A percentile compares a stretch with the other conserved stretches of the same genome.
Conservation (phyloP, 2,797 vertebrate species). For the Silurus lanzhouensis region DNA sequence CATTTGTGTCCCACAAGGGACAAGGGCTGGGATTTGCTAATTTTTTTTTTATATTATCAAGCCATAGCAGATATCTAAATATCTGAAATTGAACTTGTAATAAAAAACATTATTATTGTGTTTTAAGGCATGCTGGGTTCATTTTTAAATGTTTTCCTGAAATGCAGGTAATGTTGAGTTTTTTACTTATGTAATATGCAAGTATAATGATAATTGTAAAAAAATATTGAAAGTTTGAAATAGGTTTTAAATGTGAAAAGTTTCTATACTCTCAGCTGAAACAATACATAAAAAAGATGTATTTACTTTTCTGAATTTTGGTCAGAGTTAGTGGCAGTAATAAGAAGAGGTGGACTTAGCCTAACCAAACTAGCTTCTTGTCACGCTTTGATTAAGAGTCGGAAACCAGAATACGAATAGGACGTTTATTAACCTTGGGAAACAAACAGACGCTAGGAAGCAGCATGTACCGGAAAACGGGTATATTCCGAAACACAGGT, state of each 20-base stretch:
- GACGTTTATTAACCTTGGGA: too few relatives aligned
- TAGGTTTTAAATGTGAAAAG: neutral
- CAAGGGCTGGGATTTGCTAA: too few relatives aligned
- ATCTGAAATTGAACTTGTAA: too few relatives aligned
- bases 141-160: neutral
- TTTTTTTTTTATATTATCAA: neutral
- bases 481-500: too few relatives aligned
- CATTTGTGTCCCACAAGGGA: too few relatives aligned
- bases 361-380: too few relatives aligned
- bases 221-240: neutral
- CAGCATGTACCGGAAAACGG: too few relatives aligned
- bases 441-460: too few relatives aligned
- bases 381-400: too few relatives aligned
- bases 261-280: neutral
- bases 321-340: too few relatives aligned
- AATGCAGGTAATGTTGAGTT: neutral
- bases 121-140: neutral
- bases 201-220: neutral
- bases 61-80: neutral
- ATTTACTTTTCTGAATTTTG: neutral
- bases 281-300: neutral
- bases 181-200: neutral
- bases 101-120: neutral
- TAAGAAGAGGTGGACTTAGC: too few relatives aligned
- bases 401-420: too few relatives aligned